These are phyloP conservation scores for Protobothrops flavoviridis DNA, from an alignment of 2,113 vertebrate species.

Conservation along the genomic window DNA sequence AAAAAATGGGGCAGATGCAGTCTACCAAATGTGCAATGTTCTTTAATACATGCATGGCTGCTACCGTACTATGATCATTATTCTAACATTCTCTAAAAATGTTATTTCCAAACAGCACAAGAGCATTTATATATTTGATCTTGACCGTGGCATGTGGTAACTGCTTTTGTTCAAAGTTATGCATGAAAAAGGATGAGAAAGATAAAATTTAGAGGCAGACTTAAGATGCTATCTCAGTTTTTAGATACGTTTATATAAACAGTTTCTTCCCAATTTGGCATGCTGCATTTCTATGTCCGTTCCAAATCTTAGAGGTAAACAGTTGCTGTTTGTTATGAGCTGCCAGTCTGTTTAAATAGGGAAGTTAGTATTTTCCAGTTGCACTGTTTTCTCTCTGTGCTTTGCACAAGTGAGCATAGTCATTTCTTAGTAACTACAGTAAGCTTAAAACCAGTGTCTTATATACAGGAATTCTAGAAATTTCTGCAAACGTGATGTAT, in stretches of 20 bases:
- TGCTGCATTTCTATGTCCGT: constrained; percentile 37
- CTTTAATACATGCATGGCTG: constrained; percentile 11
- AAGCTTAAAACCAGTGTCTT: constrained; percentile 47
- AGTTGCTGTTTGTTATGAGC: constrained; percentile 57
- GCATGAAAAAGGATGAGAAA: constrained; percentile 27
- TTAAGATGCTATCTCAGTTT: neutral
- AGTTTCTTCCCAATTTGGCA: constrained; percentile 30
- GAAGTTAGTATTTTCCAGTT: constrained; percentile 48
- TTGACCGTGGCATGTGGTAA: neutral
- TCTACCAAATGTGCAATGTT: constrained; percentile 14
- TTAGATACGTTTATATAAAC: constrained; percentile 26
- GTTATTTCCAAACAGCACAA: neutral
- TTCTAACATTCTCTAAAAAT: constrained; percentile 31
- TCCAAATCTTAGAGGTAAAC: constrained; percentile 39
- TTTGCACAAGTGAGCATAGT: constrained; percentile 39
- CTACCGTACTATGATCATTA: constrained; percentile 11
- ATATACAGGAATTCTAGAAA: neutral
- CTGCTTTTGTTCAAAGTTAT: neutral
- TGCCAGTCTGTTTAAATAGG: constrained; percentile 40
- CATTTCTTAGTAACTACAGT: constrained; percentile 33
- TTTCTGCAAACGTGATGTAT: constrained; percentile 22
- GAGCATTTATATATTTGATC: fast-evolving
- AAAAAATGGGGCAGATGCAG: neutral
- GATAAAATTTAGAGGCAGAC: constrained; percentile 8
- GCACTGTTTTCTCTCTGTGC: constrained; percentile 30